Evolutionary conservation across 1,140 invertebrate genomes (phyloP).

Genomic region (Belonocnema kinseyi): DNA sequence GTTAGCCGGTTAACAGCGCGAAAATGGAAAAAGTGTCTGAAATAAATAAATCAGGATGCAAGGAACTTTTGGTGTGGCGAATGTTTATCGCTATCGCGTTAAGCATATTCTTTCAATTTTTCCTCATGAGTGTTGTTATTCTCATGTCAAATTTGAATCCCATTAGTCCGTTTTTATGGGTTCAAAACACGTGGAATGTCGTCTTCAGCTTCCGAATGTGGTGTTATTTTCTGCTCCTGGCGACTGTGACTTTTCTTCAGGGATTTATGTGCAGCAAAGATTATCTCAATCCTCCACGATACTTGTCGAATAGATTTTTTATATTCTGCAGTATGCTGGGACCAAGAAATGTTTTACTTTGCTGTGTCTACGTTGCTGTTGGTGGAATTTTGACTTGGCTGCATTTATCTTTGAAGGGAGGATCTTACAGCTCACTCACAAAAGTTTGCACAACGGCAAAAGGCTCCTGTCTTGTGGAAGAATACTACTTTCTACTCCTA

Average conservation of each 20-base stretch:
- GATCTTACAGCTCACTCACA: constrained; percentile 73
- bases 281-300: constrained; percentile 74
- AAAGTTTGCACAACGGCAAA: constrained; percentile 54
- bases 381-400: constrained; percentile 79
- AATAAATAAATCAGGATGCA: constrained; percentile 58
- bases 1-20: neutral
- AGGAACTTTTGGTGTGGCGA: constrained; percentile 72
- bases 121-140: constrained; percentile 75
- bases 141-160: constrained; percentile 76
- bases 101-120: constrained; percentile 74
- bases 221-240: constrained; percentile 76
- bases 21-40: constrained; percentile 46
- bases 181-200: constrained; percentile 70
- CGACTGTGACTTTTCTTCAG: constrained; percentile 75
- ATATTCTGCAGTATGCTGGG: constrained; percentile 79
- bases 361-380: constrained; percentile 77
- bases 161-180: constrained; percentile 75
- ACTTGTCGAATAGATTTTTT: constrained; percentile 79
- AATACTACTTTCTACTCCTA: constrained; percentile 79
- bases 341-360: constrained; percentile 78
- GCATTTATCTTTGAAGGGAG: constrained; percentile 78
- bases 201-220: constrained; percentile 77
- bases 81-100: constrained; percentile 72
- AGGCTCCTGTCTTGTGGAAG: constrained; percentile 73
- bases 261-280: constrained; percentile 79